Percentiles rank a stretch among this genome's conserved stretches.
These are phyloP conservation scores for Apostichopus parvimensis DNA, from an alignment of 35 echinoderm and acorn worm genomes.

Conservation along the genomic window DNA sequence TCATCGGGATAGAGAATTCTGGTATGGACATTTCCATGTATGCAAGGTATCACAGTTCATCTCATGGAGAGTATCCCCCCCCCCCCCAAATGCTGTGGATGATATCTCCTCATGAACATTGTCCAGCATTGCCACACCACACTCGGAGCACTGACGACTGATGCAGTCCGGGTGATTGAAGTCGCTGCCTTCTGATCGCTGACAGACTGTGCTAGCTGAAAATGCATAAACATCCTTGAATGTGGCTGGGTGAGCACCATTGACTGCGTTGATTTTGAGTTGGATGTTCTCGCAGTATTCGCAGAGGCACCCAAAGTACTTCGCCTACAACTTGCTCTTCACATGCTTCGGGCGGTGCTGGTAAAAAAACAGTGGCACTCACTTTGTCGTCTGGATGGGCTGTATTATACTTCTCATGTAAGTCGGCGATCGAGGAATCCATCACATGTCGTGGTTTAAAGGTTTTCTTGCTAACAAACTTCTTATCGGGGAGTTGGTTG, in stretches of 20 bases:
- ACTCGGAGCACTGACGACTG: conserved; percentile 50
- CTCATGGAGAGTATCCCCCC: no score
- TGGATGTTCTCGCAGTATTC: conserved; percentile 73
- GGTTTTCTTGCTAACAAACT: conserved; percentile 63
- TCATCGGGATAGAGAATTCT: no score
- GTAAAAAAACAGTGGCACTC: conserved; percentile 64
- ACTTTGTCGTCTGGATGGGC: conserved; percentile 61
- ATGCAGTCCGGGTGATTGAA: conserved; percentile 54
- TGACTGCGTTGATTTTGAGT: conserved; percentile 51
- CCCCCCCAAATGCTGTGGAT: no score
- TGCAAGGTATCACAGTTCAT: no score
- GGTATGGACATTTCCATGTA: no score
- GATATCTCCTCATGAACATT: no score
- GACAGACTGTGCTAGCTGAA: conserved; percentile 41
- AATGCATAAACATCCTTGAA: conserved; percentile 56
- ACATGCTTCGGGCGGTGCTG: conserved; percentile 68
- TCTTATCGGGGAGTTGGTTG: conserved; percentile 61
- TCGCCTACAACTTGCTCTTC: conserved; percentile 43
- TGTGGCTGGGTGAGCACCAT: conserved; percentile 15
- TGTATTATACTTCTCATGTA: conserved; percentile 59
- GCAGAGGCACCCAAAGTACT: conserved; percentile 67
- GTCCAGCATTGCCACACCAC: conserved; percentile 58
- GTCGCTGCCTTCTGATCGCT: not conserved
- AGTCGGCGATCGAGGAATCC: conserved; percentile 59
- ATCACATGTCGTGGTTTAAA: conserved; percentile 58